Evolutionary conservation across 2,888 invertebrate genomes (phyloP), one percentile per base, ranked within the genome.

Genomic region (Pammene aurita): DNA sequence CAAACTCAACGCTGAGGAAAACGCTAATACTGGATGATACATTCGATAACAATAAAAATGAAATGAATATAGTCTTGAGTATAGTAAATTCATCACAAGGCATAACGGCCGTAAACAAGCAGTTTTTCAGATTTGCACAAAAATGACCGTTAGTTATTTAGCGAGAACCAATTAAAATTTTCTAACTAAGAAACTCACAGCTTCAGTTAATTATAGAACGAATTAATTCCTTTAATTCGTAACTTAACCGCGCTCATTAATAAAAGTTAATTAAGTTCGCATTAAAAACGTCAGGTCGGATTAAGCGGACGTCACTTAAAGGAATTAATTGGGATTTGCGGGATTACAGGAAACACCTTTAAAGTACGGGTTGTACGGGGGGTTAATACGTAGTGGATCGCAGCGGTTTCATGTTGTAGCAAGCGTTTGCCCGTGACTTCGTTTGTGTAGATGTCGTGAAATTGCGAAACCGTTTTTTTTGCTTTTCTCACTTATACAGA

Each of bases 181-280:
- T 16, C 46, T 38, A 44, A 2, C 34, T 11, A 35, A 14, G 46
- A 61, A 54, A 38, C 14, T 35, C 57, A 26, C 14, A 61, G 48
- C 7, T 55, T 54, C 46, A 55, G 55, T 67, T 66, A 67, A 58
- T 72, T 44, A 61, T 57, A 61, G 44, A 60, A 55, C n/a, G 38
- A 57, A 65, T 60, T 54, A 42, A 61, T 70, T 67, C 77, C 74
- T 72, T 73, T 72, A 71, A 73, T 69, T 75, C 73, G 72, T 72
- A 72, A 72, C 66, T 68, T 64, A 76, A 77, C 78, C 77, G 78
- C 80, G 83, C 85, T 86, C 84, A 87, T 89, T 88, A 88, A 88
- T 88, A 82, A 84, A 85, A 87, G 82, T 87, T 89, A 89, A 90
- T 89, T 89, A 88, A 88, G 84, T 86, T 83, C 81, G 84, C 85